These are phyloP conservation scores for Lasioglossum calceatum DNA, from an alignment of 2,888 invertebrate genomes.

Conservation along the genomic window DNA sequence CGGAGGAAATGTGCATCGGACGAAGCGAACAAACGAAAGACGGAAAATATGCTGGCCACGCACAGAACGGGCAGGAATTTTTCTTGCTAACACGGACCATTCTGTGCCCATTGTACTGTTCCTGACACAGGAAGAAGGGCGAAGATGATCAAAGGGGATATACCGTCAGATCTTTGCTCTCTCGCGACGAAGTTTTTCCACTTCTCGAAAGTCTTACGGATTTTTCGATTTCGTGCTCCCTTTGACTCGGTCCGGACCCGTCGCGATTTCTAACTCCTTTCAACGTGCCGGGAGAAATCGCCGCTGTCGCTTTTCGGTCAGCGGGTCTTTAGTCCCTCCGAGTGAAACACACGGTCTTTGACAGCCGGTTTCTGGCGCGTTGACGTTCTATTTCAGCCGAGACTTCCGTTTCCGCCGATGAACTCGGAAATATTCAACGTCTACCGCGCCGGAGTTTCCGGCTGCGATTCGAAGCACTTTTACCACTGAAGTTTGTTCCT, in stretches of 20 bases:
- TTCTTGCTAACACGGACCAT: neutral
- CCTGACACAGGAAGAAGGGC: neutral
- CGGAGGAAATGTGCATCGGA: neutral
- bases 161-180: neutral
- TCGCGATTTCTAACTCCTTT: neutral
- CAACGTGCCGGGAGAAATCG: neutral
- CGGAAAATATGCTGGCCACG: neutral
- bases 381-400: neutral
- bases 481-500: neutral
- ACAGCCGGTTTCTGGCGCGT: neutral
- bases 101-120: neutral
- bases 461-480: neutral
- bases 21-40: neutral
- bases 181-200: neutral
- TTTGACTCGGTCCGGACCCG: conserved; percentile 28
- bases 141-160: neutral
- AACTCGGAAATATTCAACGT: neutral
- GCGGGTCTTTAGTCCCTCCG: neutral
- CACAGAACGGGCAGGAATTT: neutral
- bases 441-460: neutral
- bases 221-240: conserved; percentile 35
- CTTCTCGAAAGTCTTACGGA: conserved; percentile 22
- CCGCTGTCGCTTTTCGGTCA: neutral
- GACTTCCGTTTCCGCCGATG: neutral
- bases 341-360: neutral